Percentiles rank a stretch among this genome's conserved stretches.
Conservation (phyloP, 2,797 vertebrate species). For the Takifugu ocellatus region DNA sequence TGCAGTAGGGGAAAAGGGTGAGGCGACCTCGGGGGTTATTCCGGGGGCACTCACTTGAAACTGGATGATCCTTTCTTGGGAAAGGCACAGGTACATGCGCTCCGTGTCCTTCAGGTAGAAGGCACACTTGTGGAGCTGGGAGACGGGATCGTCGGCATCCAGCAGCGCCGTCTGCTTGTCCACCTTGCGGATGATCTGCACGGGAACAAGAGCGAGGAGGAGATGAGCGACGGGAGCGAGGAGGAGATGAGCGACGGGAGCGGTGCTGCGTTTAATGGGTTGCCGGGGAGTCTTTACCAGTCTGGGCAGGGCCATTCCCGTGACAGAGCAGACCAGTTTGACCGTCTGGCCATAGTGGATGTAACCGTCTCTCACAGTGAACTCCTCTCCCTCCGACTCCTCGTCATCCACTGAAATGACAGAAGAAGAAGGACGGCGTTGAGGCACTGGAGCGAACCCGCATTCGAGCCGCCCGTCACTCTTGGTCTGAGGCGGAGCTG, state of each 20-base stretch:
- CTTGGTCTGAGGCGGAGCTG: slow-evolving; percentile 3
- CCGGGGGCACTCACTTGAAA: slow-evolving; percentile 86
- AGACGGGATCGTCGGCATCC: slow-evolving; percentile 97
- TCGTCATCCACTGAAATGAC: slow-evolving; percentile 89
- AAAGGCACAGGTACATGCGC: slow-evolving; percentile 99
- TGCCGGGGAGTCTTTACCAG: slow-evolving; percentile 78
- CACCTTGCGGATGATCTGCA: slow-evolving; percentile 95
- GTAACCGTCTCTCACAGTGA: slow-evolving; percentile 97
- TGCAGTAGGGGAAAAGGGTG: not conserved
- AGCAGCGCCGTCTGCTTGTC: slow-evolving; percentile 97
- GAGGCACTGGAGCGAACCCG: not conserved
- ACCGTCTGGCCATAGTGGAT: slow-evolving; percentile 98
- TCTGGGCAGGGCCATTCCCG: slow-evolving; percentile 97
- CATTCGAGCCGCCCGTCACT: not conserved
- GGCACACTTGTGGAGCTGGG: slow-evolving; percentile 98
- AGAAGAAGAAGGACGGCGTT: not conserved
- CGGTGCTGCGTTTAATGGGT: not conserved
- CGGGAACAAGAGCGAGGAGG: not conserved
- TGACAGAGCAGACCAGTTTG: slow-evolving; percentile 97
- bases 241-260: not conserved
- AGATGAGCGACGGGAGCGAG: not conserved
- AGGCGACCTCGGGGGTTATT: not conserved
- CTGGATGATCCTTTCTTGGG: slow-evolving; percentile 99
- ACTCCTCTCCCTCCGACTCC: slow-evolving; percentile 98
- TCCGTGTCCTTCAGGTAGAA: slow-evolving; percentile 99